These are phyloP conservation scores for Erpornis zantholeuca DNA, from an alignment of 2,113 vertebrate genomes.

Conservation along the genomic window DNA sequence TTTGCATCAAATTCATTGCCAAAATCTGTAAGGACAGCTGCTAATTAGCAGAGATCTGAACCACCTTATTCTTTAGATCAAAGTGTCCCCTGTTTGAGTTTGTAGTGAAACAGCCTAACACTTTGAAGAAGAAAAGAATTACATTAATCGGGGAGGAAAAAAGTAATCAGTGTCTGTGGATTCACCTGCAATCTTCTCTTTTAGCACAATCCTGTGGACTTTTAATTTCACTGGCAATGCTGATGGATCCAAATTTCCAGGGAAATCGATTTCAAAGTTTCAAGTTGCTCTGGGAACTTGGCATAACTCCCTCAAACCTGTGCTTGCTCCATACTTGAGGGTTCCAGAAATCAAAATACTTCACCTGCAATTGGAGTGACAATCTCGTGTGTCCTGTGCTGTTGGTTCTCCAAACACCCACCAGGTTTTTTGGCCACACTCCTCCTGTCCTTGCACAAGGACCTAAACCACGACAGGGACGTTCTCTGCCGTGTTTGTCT, in stretches of 20 bases:
- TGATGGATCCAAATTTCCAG: neutral
- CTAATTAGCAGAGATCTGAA: conserved; percentile 42
- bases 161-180: neutral
- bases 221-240: neutral
- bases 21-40: conserved; percentile 31
- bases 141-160: neutral
- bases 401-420: neutral
- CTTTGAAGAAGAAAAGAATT: conserved; percentile 45
- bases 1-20: neutral
- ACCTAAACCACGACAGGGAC: neutral
- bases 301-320: neutral
- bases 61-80: conserved; percentile 36
- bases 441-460: neutral
- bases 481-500: neutral
- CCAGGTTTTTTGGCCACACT: neutral
- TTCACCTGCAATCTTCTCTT: neutral
- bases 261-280: neutral
- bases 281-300: neutral
- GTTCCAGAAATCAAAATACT: neutral
- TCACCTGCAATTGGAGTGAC: neutral
- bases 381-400: neutral
- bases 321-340: neutral
- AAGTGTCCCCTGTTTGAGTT: conserved; percentile 19
- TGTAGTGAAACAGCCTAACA: neutral
- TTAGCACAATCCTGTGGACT: neutral